These are phyloP conservation scores for Acyrthosiphon pisum DNA, from an alignment of 1,140 invertebrate species.

Conservation along the genomic window DNA sequence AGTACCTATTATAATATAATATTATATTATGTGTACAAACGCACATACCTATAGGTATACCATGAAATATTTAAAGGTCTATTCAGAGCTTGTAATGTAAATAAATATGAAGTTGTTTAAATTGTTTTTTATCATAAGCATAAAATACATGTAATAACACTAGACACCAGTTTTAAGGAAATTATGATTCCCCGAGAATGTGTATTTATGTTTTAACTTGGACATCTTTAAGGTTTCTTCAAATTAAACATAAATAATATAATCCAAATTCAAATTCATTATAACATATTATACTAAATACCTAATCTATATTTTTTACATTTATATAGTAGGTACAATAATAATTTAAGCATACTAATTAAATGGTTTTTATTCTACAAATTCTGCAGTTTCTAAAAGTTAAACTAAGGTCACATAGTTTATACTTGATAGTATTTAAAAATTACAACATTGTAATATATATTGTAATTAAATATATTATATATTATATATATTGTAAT, in stretches of 20 bases:
- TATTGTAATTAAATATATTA: too few species aligned
- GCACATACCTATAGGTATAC: background rate
- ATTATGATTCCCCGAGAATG: conserved; percentile 6
- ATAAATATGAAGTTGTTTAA: background rate
- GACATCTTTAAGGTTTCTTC: background rate
- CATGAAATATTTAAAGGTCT: background rate
- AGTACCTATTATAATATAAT: background rate
- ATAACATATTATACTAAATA: background rate
- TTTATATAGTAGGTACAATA: background rate
- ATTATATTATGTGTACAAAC: background rate
- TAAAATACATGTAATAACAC: background rate
- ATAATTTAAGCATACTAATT: background rate
- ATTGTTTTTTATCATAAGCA: background rate
- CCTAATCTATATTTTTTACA: background rate
- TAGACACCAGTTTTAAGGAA: background rate
- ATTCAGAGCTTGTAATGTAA: background rate
- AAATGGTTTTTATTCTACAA: background rate
- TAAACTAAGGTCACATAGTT: background rate
- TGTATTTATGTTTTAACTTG: background rate
- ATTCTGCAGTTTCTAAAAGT: background rate
- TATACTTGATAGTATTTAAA: background rate
- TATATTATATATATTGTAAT: too few species aligned
- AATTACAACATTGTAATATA: background rate
- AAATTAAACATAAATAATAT: background rate
- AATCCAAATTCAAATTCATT: background rate